Conservation (phyloP, 1,140 invertebrate species). For the Nylanderia fulva region DNA sequence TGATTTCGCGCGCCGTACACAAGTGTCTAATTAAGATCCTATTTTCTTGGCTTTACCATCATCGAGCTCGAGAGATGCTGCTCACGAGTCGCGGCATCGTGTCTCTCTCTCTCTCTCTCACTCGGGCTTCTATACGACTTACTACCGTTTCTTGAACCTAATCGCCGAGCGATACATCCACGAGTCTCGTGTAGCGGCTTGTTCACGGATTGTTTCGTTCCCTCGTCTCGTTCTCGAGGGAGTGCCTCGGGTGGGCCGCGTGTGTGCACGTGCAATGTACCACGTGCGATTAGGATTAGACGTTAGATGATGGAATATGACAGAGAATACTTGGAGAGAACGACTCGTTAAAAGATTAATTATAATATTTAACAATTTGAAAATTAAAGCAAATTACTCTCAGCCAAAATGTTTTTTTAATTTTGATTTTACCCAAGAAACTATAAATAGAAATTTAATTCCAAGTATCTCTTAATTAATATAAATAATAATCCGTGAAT, state of each 20-base stretch:
- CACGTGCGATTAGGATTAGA: constrained; percentile 33
- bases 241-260: constrained; percentile 36
- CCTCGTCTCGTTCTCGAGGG: constrained; percentile 34
- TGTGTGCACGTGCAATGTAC: constrained; percentile 16
- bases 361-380: background rate
- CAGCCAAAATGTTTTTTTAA: background rate
- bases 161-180: constrained; percentile 70
- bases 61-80: background rate
- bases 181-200: constrained; percentile 71
- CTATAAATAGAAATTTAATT: background rate
- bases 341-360: too few relatives aligned
- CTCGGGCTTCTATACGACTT: constrained; percentile 36
- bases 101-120: background rate
- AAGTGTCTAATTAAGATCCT: constrained; percentile 62
- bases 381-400: background rate
- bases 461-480: background rate
- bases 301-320: background rate
- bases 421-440: background rate
- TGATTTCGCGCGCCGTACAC: background rate
- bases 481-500: background rate
- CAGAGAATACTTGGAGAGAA: too few relatives aligned
- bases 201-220: constrained; percentile 73
- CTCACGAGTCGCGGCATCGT: background rate
- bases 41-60: background rate
- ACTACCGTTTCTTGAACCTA: constrained; percentile 71